Evolutionary conservation across 2,113 vertebrate species (phyloP).

Genomic region (Brachionichthys hirsutus): DNA sequence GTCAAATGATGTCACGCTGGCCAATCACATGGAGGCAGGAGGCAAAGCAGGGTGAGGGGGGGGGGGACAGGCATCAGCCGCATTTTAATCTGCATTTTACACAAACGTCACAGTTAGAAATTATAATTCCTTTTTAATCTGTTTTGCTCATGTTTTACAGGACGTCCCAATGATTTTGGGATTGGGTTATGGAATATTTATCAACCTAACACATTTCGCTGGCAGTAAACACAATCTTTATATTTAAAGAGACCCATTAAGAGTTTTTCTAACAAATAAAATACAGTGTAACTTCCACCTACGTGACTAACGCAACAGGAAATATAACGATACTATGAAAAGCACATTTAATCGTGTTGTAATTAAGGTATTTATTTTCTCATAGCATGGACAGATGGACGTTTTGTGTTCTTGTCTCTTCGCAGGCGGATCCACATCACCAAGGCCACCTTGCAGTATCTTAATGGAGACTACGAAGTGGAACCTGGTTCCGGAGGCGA

Average conservation of each 20-base stretch:
- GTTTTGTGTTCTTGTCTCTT: not conserved
- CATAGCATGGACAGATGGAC: not conserved
- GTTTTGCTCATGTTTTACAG: too few relatives aligned
- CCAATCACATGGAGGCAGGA: constrained; percentile 96
- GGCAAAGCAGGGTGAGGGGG: constrained; percentile 90
- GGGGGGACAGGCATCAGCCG: not conserved
- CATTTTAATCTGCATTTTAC: not conserved
- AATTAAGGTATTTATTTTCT: not conserved
- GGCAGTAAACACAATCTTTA: not conserved
- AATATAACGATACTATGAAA: not conserved
- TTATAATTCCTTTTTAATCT: too few relatives aligned
- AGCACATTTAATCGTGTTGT: not conserved
- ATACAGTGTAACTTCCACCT: not conserved
- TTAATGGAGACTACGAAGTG: constrained; percentile 96
- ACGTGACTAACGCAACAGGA: not conserved
- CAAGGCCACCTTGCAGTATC: constrained; percentile 91
- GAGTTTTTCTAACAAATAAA: not conserved
- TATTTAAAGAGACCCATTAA: too few relatives aligned
- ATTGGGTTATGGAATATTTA: too few relatives aligned
- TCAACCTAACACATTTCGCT: not conserved
- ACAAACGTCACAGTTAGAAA: not conserved
- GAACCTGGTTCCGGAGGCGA: constrained; percentile 91
- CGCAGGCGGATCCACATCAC: constrained; percentile 94
- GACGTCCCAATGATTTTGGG: too few relatives aligned
- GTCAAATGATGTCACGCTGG: constrained; percentile 95